Conservation (phyloP, 2,113 vertebrate genomes). For the Podarcis muralis region DNA sequence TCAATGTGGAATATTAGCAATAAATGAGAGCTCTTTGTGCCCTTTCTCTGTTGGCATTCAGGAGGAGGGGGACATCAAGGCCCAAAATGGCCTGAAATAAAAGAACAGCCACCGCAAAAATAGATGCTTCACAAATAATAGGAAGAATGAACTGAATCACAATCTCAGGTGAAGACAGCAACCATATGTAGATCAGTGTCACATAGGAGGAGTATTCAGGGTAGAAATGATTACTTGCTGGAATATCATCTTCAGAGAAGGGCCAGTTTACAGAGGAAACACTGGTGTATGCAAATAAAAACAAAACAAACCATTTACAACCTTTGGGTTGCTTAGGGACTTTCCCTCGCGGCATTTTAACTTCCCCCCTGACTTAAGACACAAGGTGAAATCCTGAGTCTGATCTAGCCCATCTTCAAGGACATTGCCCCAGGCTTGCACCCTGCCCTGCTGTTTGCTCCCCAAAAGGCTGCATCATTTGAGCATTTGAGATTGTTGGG, state of each 20-base stretch:
- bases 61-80: neutral
- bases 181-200: neutral
- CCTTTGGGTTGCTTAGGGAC: neutral
- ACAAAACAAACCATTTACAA: neutral
- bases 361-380: neutral
- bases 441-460: neutral
- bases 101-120: neutral
- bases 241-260: neutral
- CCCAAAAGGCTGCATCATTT: too few species aligned
- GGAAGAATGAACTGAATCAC: slow-evolving; percentile 14
- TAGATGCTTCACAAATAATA: slow-evolving; percentile 10
- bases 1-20: slow-evolving; percentile 23
- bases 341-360: neutral
- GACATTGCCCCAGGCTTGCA: neutral
- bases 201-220: neutral
- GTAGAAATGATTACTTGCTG: neutral
- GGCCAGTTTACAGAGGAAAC: neutral
- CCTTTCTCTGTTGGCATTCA: neutral
- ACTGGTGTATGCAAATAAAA: neutral
- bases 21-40: neutral
- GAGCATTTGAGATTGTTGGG: too few species aligned
- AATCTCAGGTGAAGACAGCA: neutral
- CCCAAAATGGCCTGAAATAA: slow-evolving; percentile 19
- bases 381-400: neutral
- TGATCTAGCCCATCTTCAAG: too few species aligned